Evolutionary conservation across 1,140 invertebrate genomes (phyloP).

Genomic region (Macrocentrus cingulum): DNA sequence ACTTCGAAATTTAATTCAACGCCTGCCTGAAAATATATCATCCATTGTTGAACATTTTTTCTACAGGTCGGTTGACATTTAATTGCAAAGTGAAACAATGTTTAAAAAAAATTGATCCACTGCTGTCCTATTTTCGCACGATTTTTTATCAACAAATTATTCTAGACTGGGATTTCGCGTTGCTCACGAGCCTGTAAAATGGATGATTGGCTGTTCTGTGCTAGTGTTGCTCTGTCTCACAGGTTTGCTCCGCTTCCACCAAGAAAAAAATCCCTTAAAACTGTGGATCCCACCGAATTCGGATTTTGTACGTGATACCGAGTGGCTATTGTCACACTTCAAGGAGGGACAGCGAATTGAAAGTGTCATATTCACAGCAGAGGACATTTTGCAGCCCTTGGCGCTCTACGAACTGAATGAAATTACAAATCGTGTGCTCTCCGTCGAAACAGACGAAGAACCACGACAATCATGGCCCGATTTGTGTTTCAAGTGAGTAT

Average conservation of each 20-base stretch:
- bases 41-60: slow-evolving; percentile 13
- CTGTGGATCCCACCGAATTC: slow-evolving; percentile 72
- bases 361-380: slow-evolving; percentile 64
- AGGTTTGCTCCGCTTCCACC: slow-evolving; percentile 48
- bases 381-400: slow-evolving; percentile 67
- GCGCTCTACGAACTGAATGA: slow-evolving; percentile 55
- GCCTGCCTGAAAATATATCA: slow-evolving; percentile 1
- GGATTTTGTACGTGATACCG: slow-evolving; percentile 68
- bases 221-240: slow-evolving; percentile 47
- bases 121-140: too few species aligned
- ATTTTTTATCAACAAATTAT: not conserved
- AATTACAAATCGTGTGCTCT: slow-evolving; percentile 45
- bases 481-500: slow-evolving; percentile 67
- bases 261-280: slow-evolving; percentile 69
- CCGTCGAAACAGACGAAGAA: slow-evolving; percentile 30
- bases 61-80: not conserved
- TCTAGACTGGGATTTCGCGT: slow-evolving; percentile 48
- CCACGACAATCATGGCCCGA: slow-evolving; percentile 60
- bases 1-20: not conserved
- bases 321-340: slow-evolving; percentile 73
- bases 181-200: slow-evolving; percentile 43
- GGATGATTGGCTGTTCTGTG: slow-evolving; percentile 46
- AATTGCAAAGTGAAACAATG: too few species aligned
- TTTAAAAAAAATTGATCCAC: too few species aligned
- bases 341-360: slow-evolving; percentile 66